Evolutionary conservation across 2,113 vertebrate genomes (phyloP).

Genomic region (Podarcis cretensis): DNA sequence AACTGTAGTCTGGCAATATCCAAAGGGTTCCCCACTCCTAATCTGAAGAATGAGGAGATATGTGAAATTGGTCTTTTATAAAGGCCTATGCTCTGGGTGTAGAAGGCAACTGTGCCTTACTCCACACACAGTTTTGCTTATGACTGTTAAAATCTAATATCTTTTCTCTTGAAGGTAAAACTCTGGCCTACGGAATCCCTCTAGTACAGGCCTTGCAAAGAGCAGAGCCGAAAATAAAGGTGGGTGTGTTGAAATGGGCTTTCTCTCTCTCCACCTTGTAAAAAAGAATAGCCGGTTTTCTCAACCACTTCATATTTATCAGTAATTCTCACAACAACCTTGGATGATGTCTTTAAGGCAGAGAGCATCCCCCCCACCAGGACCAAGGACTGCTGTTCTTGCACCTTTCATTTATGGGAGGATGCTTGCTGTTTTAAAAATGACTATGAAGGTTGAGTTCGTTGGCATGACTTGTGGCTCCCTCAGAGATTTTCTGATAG

Average conservation of each 20-base stretch:
- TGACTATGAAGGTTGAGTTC: neutral
- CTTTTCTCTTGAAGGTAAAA: conserved; percentile 84
- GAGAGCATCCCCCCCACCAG: neutral
- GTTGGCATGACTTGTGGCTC: neutral
- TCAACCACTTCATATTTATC: neutral
- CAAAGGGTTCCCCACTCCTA: no score
- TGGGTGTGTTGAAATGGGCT: conserved; percentile 36
- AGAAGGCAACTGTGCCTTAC: neutral
- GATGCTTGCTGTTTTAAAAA: neutral
- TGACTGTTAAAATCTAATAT: neutral
- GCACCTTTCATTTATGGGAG: neutral
- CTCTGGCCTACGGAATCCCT: conserved; percentile 91
- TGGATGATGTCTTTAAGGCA: neutral
- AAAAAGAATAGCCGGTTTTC: neutral
- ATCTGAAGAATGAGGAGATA: no score
- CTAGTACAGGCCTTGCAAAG: conserved; percentile 90
- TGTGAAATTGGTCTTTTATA: neutral
- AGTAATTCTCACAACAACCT: neutral
- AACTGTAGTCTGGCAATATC: neutral
- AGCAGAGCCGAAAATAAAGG: conserved; percentile 85
- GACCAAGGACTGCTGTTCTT: neutral
- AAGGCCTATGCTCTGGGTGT: neutral
- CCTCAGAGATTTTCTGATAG: neutral
- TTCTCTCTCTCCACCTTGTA: neutral
- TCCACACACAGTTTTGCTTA: neutral